These are phyloP conservation scores for Platysternon megacephalum DNA, from an alignment of 2,113 vertebrate species.

Conservation along the genomic window DNA sequence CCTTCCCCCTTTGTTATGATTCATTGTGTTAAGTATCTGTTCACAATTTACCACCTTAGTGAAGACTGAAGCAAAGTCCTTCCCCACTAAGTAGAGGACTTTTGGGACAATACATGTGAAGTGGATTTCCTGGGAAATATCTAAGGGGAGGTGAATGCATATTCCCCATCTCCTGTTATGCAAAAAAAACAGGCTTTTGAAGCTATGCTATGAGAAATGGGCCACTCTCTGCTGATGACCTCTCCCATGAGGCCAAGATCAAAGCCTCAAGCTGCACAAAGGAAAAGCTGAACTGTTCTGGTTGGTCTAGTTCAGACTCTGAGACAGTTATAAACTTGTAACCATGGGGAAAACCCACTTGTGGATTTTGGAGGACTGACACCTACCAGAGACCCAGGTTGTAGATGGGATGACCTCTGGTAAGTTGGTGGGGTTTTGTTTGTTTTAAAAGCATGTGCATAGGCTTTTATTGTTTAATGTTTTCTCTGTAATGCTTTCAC, in stretches of 20 bases:
- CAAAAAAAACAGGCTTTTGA: too few relatives aligned
- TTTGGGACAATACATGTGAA: not conserved
- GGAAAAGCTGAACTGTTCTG: not conserved
- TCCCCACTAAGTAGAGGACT: too few relatives aligned
- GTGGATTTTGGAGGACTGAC: not conserved
- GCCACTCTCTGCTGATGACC: not conserved
- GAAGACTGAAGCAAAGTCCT: too few relatives aligned
- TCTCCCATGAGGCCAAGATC: not conserved
- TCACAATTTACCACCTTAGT: too few relatives aligned
- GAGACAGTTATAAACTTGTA: not conserved
- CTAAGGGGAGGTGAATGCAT: not conserved
- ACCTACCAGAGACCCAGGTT: not conserved
- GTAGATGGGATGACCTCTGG: not conserved
- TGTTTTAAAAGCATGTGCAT: not conserved
- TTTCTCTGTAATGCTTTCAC: not conserved
- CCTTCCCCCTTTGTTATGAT: too few relatives aligned
- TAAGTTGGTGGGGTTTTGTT: not conserved
- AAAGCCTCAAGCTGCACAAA: not conserved
- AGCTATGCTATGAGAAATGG: not conserved
- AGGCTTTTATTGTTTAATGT: not conserved
- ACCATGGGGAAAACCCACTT: not conserved
- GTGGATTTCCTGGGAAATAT: not conserved
- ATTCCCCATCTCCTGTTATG: not conserved
- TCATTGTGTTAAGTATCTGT: too few relatives aligned
- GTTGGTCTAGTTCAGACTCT: not conserved